Percentiles rank a stretch among this genome's conserved stretches.
These are phyloP conservation scores for Zosterops japonicus DNA, from an alignment of 2,113 vertebrate species.

Conservation along the genomic window DNA sequence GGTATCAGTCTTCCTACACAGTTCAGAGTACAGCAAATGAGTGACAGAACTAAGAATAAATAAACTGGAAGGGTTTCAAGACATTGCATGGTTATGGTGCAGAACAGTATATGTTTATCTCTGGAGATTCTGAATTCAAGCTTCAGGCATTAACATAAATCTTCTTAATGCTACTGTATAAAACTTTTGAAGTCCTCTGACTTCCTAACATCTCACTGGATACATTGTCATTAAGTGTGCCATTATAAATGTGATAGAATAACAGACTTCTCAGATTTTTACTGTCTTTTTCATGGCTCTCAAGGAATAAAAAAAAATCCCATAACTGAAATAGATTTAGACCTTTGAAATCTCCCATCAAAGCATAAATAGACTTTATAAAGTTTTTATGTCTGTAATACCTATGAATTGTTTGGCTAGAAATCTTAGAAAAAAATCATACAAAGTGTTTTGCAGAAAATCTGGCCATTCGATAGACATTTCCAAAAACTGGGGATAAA, in stretches of 20 bases:
- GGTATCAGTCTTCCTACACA: neutral
- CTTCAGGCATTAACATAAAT: neutral
- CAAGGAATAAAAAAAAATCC: neutral
- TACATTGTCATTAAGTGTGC: neutral
- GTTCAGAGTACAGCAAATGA: neutral
- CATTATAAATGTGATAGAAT: neutral
- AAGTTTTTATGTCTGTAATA: neutral
- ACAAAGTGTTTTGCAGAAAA: neutral
- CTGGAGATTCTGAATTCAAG: neutral
- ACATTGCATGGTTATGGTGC: neutral
- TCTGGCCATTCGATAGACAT: neutral
- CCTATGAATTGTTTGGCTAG: neutral
- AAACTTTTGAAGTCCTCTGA: neutral
- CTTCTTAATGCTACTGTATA: neutral
- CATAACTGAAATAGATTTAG: neutral
- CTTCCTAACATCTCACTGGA: neutral
- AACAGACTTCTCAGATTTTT: neutral
- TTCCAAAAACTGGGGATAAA: neutral
- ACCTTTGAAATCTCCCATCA: neutral
- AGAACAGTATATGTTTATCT: neutral
- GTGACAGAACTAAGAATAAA: slow-evolving; percentile 1
- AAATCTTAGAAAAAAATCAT: neutral
- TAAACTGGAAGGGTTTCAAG: neutral
- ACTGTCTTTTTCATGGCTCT: neutral
- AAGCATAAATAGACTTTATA: neutral